phyloP scores from a whole-genome alignment of 1,140 invertebrate species.

The Drosophila rhopaloa region DNA sequence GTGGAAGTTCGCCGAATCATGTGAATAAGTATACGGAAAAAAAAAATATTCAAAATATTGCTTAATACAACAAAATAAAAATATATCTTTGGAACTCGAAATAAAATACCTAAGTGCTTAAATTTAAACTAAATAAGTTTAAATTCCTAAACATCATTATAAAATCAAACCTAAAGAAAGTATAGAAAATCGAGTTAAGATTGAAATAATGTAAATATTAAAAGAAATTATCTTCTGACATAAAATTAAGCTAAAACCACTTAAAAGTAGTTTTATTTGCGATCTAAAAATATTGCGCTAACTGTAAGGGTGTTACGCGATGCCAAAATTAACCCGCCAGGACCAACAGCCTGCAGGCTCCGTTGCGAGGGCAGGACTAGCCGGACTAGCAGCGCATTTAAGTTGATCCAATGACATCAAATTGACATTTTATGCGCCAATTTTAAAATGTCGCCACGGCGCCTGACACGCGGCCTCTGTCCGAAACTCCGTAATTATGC shows the following conservation, averaged over 20 bases:
- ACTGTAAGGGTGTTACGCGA: constrained; percentile 51
- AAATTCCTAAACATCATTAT: no score
- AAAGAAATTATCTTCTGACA: no score
- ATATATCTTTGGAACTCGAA: no score
- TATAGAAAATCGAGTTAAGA: no score
- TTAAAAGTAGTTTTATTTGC: no score
- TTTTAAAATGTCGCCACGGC: constrained; percentile 72
- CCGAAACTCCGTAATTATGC: constrained; percentile 74
- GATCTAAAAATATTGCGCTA: background rate
- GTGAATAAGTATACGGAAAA: constrained; percentile 40
- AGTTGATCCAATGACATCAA: constrained; percentile 83
- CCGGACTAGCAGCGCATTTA: constrained; percentile 63
- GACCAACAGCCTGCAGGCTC: constrained; percentile 41
- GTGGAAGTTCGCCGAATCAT: constrained; percentile 36
- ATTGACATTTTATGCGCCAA: constrained; percentile 82
- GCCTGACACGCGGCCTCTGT: constrained; percentile 42
- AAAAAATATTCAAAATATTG: background rate
- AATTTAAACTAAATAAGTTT: no score
- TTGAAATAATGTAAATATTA: no score
- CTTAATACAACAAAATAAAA: no score
- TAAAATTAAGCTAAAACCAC: no score
- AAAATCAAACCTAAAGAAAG: no score
- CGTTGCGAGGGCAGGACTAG: constrained; percentile 42
- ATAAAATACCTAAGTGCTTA: no score
- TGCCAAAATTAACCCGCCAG: constrained; percentile 74